Evolutionary conservation across 1,140 invertebrate species (phyloP), one percentile per base, ranked within the genome.

Genomic region (Calephelis virginiensis): DNA sequence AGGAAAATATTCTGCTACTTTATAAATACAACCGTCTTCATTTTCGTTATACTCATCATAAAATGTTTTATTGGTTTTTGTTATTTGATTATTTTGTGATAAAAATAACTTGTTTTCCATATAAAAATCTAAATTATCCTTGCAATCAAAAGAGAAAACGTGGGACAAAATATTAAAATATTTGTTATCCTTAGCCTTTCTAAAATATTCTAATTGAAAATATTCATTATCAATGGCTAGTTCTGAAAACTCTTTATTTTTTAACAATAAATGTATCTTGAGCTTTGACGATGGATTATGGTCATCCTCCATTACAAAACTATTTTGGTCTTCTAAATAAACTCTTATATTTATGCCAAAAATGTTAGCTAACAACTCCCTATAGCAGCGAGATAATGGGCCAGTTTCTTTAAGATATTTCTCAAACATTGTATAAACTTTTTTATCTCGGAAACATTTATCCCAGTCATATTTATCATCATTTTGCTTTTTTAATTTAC

Each of bases 311-410:
- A 66, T 11, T 5, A 11, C 48, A 1, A 61, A 60, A 10, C 8
- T 11, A 13, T 66, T 28, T 38, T 49, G 17, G 11, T 61, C 4
- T 48, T 43, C 12, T 8, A 28, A 28, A 17, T 66, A 66, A 28
- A 66, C 40, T 49, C 65, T 61, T 0, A 66, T 61, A 12, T 66
- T 66, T 5, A 66, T 66, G 8, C 49, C 43, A 61, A 66, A 66
- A 66, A 66, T 49, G 17, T 61, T n/a, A 14, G 65, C 65, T 66
- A 66, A 48, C 12, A 66, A 46, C 13, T 66, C 65, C 61, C 65
- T 66, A n/a, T 66, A 66, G 46, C 45, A 61, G 47, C 12, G 37
- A 8, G 53, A 43, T 40, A 46, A 17, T 13, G 59, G 53, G 28
- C 59, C 64, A 2, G 8, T 59, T 60, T 66, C 11, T 28, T 38